phyloP scores from a whole-genome alignment of 2,113 vertebrate species.

The Phycodurus eques region DNA sequence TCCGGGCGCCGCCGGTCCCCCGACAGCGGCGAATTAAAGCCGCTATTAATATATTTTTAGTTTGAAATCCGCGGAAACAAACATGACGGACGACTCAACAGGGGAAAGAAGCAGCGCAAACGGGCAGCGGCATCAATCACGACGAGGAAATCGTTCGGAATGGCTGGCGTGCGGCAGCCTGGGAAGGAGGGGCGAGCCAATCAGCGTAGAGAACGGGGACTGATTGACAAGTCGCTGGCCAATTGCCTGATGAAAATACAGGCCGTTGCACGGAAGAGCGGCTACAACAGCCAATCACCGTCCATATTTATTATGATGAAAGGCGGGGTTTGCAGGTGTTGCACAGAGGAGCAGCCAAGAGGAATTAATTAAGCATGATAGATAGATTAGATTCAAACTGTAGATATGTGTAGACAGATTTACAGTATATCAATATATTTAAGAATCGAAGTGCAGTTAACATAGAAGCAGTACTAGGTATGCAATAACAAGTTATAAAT shows the following conservation, averaged over 20 bases:
- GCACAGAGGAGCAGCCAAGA: conserved; percentile 7
- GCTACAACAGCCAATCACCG: conserved; percentile 21
- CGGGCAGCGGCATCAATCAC: conserved; percentile 35
- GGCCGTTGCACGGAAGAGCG: conserved; percentile 5
- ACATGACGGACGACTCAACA: neutral
- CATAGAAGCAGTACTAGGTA: neutral
- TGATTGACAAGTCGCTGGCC: conserved; percentile 31
- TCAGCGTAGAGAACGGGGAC: neutral
- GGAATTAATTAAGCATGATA: too few relatives aligned
- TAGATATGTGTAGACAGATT: too few relatives aligned
- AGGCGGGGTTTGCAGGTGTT: conserved; percentile 58
- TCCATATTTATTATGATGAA: conserved; percentile 52
- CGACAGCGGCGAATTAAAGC: neutral
- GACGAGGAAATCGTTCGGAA: conserved; percentile 31
- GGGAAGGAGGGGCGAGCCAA: conserved; percentile 40
- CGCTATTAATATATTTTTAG: neutral
- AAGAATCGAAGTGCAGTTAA: neutral
- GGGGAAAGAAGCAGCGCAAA: conserved; percentile 11
- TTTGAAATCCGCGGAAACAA: neutral
- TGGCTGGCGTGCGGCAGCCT: conserved; percentile 31
- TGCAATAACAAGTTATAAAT: neutral
- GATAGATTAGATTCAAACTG: too few relatives aligned
- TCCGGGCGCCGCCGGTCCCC: neutral
- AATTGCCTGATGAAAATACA: conserved; percentile 2
- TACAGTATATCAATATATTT: too few relatives aligned